Base-by-base conservation (phyloP, 2,797 vertebrate genomes). In the Halcyon badia region DNA sequence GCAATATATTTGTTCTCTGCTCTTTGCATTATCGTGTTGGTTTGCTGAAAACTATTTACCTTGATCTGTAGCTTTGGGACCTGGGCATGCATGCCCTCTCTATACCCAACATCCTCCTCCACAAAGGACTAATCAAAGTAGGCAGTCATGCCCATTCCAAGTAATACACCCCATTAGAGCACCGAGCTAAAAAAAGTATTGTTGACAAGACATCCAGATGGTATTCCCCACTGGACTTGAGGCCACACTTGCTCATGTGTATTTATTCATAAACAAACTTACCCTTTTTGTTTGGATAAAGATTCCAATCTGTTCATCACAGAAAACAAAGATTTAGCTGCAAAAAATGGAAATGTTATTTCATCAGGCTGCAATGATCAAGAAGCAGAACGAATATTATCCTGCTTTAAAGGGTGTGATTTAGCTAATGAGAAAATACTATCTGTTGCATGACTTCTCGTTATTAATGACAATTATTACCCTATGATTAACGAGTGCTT, bases 241-340 rank as follows among this genome's bases (percentile, higher is more conserved):
- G 64, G 68, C 62, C 58, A 44, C 31, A 17, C 42, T 77, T 91
- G 42, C 30, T 92, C 11, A 80, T 83, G 93, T 92, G 42, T 12
- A 52, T 89, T 83, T 65, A 58, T 86, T 78, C 14, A 48, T 83
- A 77, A 95, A 92, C 49, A 91, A 94, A 83, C 97, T 94, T 98
- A 99, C 99, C 99, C 98, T 95, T 96, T 99, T 90, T 98, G 97
- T 87, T 98, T 98, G 71, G 98, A 98, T 39, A 99, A 98, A 80
- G 94, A 92, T 97, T 99, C 98, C 96, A 99, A 95, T 15, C 94
- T 97, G 90, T 96, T 98, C 96, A 97, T 97, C 94, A 98, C 98
- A 92, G 95, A 92, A 77, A 96, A 98, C 88, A 98, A 60, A 60
- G 98, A 98, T 61, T 98, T 97, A 96, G 97, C 99, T 99, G 92